Percentiles rank a stretch among this genome's conserved stretches.
Conservation (phyloP, 1,140 invertebrate species). For the Brachionus asplanchnoidis region DNA sequence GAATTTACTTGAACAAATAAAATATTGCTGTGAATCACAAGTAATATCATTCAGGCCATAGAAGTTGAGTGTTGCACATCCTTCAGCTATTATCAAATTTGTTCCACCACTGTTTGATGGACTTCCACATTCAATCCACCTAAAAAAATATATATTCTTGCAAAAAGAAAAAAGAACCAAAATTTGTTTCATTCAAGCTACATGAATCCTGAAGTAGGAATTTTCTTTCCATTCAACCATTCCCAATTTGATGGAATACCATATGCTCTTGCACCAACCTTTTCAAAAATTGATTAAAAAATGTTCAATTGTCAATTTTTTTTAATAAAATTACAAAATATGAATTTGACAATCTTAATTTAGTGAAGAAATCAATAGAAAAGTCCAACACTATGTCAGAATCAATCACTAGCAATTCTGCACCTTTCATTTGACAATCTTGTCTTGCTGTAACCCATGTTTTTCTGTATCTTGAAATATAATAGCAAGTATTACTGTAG, state of each 20-base stretch:
- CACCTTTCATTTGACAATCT: neutral
- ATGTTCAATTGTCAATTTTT: neutral
- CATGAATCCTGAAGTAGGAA: neutral
- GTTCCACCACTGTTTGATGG: neutral
- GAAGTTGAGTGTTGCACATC: neutral
- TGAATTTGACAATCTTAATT: neutral
- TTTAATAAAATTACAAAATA: neutral
- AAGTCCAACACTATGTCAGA: neutral
- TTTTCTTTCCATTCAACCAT: neutral
- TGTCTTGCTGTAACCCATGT: neutral
- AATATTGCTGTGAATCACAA: neutral
- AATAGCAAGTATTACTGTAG: neutral
- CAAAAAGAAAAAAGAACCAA: too few relatives aligned
- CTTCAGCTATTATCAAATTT: neutral
- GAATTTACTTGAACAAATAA: neutral
- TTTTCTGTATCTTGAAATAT: neutral
- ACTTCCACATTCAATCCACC: neutral
- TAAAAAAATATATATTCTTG: neutral
- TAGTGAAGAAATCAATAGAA: neutral
- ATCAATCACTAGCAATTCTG: neutral
- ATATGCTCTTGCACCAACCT: neutral
- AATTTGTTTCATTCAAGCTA: neutral
- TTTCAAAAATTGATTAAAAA: neutral
- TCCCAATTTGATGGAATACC: neutral
- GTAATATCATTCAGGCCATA: neutral